Evolutionary conservation across 2,888 invertebrate species (phyloP).

Genomic region (Balanococcus diminutus): DNA sequence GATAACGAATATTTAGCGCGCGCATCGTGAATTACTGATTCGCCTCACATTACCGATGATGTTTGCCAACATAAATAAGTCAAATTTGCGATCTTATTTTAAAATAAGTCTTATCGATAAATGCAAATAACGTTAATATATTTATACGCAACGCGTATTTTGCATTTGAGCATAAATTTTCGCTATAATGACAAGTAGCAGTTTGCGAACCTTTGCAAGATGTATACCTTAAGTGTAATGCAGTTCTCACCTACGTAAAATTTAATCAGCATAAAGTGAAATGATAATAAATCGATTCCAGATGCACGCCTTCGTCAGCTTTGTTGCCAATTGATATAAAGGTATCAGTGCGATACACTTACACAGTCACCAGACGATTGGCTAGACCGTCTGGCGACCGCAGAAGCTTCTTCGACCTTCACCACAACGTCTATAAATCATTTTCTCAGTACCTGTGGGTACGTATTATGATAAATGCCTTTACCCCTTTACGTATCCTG

Average conservation of each 20-base stretch:
- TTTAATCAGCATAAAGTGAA: constrained; percentile 54
- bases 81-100: constrained; percentile 52
- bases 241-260: constrained; percentile 54
- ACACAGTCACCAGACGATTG: constrained; percentile 51
- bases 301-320: constrained; percentile 53
- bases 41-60: constrained; percentile 36
- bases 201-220: constrained; percentile 47
- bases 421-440: constrained; percentile 44
- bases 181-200: constrained; percentile 54
- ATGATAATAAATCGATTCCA: constrained; percentile 53
- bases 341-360: constrained; percentile 48
- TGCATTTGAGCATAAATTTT: constrained; percentile 54
- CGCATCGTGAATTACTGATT: constrained; percentile 13
- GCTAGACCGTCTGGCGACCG: constrained; percentile 51
- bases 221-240: constrained; percentile 47
- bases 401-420: constrained; percentile 52
- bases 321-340: constrained; percentile 54
- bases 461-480: neutral
- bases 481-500: neutral
- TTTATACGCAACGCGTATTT: constrained; percentile 52
- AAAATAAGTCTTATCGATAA: constrained; percentile 54
- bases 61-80: constrained; percentile 51
- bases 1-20: constrained; percentile 24
- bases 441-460: constrained; percentile 43
- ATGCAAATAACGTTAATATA: constrained; percentile 54